Evolutionary conservation across 2,888 invertebrate genomes (phyloP).

Genomic region (Bellardia pandia): DNA sequence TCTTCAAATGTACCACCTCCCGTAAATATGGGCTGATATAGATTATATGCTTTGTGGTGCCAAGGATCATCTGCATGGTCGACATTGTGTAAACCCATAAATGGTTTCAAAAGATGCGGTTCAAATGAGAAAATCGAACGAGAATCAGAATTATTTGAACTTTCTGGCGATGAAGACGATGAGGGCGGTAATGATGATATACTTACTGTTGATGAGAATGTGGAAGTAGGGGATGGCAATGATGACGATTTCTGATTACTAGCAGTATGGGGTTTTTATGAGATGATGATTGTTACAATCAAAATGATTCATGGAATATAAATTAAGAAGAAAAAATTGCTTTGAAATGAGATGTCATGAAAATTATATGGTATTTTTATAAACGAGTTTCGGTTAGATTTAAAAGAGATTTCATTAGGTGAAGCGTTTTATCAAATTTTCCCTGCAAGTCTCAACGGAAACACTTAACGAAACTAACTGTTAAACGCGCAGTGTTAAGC

Average conservation of each 20-base stretch:
- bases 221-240: constrained; percentile 47
- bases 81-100: constrained; percentile 79
- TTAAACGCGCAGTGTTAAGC: too few species aligned
- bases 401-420: constrained; percentile 27
- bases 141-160: constrained; percentile 44
- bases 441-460: too few species aligned
- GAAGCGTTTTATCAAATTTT: background rate
- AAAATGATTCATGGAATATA: constrained; percentile 68
- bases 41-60: constrained; percentile 77
- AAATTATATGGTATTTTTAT: background rate
- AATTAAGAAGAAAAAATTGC: constrained; percentile 50
- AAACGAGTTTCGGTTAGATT: background rate
- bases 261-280: constrained; percentile 29
- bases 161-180: constrained; percentile 35
- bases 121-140: constrained; percentile 74
- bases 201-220: constrained; percentile 48
- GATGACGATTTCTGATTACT: constrained; percentile 50
- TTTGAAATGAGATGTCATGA: constrained; percentile 4
- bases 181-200: constrained; percentile 35
- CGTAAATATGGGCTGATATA: constrained; percentile 76
- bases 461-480: too few species aligned
- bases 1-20: constrained; percentile 79
- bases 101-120: constrained; percentile 78
- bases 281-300: constrained; percentile 52
- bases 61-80: constrained; percentile 80